Evolutionary conservation across 2,797 vertebrate genomes (phyloP), one percentile per base, ranked within the genome.

Genomic region (Dryobates pubescens): DNA sequence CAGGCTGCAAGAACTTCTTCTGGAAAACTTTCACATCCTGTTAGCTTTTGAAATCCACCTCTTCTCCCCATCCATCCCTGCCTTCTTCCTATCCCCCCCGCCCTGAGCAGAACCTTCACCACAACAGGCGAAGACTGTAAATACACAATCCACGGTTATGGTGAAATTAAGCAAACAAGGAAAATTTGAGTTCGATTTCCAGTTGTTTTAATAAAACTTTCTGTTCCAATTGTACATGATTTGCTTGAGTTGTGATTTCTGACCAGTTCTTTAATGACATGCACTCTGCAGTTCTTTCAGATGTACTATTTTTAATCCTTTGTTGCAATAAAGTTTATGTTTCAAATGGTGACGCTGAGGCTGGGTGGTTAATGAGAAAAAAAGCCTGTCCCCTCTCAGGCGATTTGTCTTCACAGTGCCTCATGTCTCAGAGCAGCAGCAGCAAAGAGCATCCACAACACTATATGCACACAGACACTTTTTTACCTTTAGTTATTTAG

Each of bases 1-100:
- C 99, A 0, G 99, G 99, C 70, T 99, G 99, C 98, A 99, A 99
- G 98, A 99, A 99, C 96, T 99, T 99, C 98, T 99, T 99, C 98
- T 99, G 99, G 99, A 99, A 99, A 98, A 99, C 99, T 16, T 99
- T 99, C 98, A 99, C 99, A 45, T 99, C 99, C 93, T 99, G 99
- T 97, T 99, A 99, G 98, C 97, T 97, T 72, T 85, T 68, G 68
- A 94, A 87, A 89, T 72, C 80, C 72, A 90, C 89, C 74, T 93
- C 64, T 79, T 47, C 73, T 91, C 86, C 82, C 89, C 71, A 91
- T 92, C 30, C 76, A 68, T 69, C 78, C 34, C 73, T 87, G 65
- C 69, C 88, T 63, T 84, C 78, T 84, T 90, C 90, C 90, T 86
- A 88, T 81, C 77, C 73, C 82, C 83, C 83, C 67, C 4, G 16